These are phyloP conservation scores for Lanius ludovicianus DNA, from an alignment of 2,113 vertebrate genomes.

Conservation along the genomic window DNA sequence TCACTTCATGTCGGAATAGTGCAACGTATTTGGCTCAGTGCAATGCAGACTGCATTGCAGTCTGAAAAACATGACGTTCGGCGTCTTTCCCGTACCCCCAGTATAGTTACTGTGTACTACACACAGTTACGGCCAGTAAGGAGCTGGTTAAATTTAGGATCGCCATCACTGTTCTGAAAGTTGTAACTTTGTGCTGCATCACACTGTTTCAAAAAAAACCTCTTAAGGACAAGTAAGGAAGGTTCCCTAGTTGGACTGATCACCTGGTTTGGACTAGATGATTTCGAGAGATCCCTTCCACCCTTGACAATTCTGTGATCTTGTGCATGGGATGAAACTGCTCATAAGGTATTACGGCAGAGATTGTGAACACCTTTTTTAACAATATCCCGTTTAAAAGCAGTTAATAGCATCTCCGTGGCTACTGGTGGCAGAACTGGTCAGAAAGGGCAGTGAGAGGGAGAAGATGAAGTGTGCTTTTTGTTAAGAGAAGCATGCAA, in stretches of 20 bases:
- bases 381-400: rapidly evolving
- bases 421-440: not conserved
- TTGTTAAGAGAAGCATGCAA: not conserved
- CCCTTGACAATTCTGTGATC: not conserved
- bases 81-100: too few species aligned
- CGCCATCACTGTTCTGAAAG: rapidly evolving
- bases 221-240: not conserved
- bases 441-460: not conserved
- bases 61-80: not conserved
- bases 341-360: too few species aligned
- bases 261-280: too few species aligned
- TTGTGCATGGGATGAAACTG: not conserved
- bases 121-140: rapidly evolving
- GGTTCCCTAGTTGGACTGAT: not conserved
- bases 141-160: not conserved
- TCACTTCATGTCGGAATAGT: rapidly evolving
- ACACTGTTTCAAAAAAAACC: not conserved
- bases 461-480: not conserved
- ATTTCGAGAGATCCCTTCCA: not conserved
- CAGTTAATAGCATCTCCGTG: not conserved
- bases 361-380: not conserved
- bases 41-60: not conserved
- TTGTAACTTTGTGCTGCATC: not conserved
- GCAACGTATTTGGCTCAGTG: rapidly evolving
- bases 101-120: rapidly evolving